phyloP scores from a whole-genome alignment of 2,888 invertebrate species.

The Itoplectis maculator region DNA sequence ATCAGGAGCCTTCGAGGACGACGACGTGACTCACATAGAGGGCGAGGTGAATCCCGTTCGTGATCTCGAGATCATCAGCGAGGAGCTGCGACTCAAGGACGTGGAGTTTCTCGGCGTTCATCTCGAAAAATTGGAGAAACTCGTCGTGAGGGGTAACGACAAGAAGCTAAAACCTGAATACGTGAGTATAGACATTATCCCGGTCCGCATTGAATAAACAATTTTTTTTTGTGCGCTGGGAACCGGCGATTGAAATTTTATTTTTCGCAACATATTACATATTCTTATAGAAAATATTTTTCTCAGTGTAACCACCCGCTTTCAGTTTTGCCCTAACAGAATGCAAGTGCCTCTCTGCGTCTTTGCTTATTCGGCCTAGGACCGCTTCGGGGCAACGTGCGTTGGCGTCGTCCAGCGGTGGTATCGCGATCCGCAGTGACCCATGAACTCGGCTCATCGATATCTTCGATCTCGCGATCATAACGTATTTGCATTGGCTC shows the following conservation, averaged over 20 bases:
- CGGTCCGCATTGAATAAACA: neutral
- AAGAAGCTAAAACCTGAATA: conserved; percentile 98
- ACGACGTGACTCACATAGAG: conserved; percentile 99
- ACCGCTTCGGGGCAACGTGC: conserved; percentile 47
- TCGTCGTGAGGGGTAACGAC: conserved; percentile 93
- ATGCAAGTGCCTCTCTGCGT: conserved; percentile 32
- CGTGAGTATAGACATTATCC: conserved; percentile 87
- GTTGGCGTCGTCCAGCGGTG: conserved; percentile 62
- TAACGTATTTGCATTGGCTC: conserved; percentile 67
- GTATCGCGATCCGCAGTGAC: conserved; percentile 58
- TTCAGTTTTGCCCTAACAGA: neutral
- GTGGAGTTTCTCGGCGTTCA: conserved; percentile 93
- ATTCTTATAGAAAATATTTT: neutral
- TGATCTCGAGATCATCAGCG: conserved; percentile 98
- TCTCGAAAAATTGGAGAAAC: conserved; percentile 94
- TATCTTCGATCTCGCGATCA: conserved; percentile 65
- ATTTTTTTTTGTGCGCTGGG: too few relatives aligned
- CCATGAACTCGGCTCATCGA: conserved; percentile 44
- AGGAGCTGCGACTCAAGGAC: conserved; percentile 98
- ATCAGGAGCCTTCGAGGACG: conserved; percentile 97
- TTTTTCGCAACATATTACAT: neutral
- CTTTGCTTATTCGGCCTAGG: conserved; percentile 39
- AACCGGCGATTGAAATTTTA: neutral
- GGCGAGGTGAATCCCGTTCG: conserved; percentile 99
- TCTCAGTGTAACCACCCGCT: neutral